These are phyloP conservation scores for Microplitis manilae DNA, from an alignment of 2,888 invertebrate genomes.

Conservation along the genomic window DNA sequence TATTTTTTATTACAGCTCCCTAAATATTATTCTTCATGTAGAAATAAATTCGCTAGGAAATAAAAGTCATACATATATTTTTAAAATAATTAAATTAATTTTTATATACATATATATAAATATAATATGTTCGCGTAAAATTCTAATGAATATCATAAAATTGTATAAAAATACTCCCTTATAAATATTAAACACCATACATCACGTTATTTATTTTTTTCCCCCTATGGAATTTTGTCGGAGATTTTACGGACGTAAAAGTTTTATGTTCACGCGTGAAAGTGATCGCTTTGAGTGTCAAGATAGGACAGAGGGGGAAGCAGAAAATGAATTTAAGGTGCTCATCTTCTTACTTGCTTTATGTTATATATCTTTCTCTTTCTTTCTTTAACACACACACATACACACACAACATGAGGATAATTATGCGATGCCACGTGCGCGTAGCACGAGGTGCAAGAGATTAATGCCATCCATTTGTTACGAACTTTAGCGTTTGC, in stretches of 20 bases:
- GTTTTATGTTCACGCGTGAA: slow-evolving; percentile 32
- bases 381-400: background rate
- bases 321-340: slow-evolving; percentile 40
- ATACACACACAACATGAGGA: slow-evolving; percentile 26
- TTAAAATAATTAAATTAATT: too few species aligned
- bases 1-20: too few species aligned
- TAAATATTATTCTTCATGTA: too few species aligned
- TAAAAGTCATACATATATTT: too few species aligned
- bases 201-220: slow-evolving; percentile 15
- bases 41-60: too few species aligned
- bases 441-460: slow-evolving; percentile 42
- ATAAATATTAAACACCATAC: slow-evolving; percentile 30
- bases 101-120: background rate
- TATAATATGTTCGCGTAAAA: slow-evolving; percentile 1
- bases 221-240: slow-evolving; percentile 14
- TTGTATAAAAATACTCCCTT: slow-evolving; percentile 16
- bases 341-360: slow-evolving; percentile 1
- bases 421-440: slow-evolving; percentile 45
- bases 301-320: slow-evolving; percentile 20
- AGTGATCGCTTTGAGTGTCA: slow-evolving; percentile 35
- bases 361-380: background rate
- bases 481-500: slow-evolving; percentile 45
- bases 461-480: slow-evolving; percentile 48
- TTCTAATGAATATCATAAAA: slow-evolving; percentile 22
- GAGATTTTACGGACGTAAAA: slow-evolving; percentile 34